Percentiles rank a stretch among this genome's conserved stretches.
phyloP scores from a whole-genome alignment of 1,140 invertebrate genomes.

The Drosophila obscura region DNA sequence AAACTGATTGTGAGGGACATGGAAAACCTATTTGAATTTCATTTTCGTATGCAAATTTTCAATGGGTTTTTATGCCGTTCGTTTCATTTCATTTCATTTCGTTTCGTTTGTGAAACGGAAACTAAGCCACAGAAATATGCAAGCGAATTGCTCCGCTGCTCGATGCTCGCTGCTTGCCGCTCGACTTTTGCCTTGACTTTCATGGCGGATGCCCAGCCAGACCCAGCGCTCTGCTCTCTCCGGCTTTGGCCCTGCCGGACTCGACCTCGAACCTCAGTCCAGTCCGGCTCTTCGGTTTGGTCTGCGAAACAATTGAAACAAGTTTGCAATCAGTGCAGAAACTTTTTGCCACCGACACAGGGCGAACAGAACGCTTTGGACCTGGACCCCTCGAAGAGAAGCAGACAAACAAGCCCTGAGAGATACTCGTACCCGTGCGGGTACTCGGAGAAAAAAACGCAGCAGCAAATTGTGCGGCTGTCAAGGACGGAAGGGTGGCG shows the following conservation, averaged over 20 bases:
- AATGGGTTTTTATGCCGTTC: conserved; percentile 75
- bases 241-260: conserved; percentile 17
- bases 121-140: conserved; percentile 78
- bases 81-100: conserved; percentile 48
- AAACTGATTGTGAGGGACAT: conserved; percentile 51
- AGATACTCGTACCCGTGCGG: conserved; percentile 38
- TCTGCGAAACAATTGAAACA: conserved; percentile 79
- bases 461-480: conserved; percentile 74
- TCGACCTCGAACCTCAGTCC: conserved; percentile 3
- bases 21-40: conserved; percentile 76
- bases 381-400: conserved; percentile 4
- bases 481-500: conserved; percentile 38
- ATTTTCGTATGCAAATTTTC: conserved; percentile 80
- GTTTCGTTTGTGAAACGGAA: conserved; percentile 68
- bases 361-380: conserved; percentile 27
- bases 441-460: conserved; percentile 43
- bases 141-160: conserved; percentile 47
- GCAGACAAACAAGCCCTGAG: conserved; percentile 57
- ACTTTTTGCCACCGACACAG: conserved; percentile 63
- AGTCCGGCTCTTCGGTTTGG: conserved; percentile 26
- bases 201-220: conserved; percentile 31
- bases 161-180: conserved; percentile 19
- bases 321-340: conserved; percentile 80
- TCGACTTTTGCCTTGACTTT: conserved; percentile 64
- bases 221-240: neutral